A percentile compares a stretch with the other conserved stretches of the same genome.
Evolutionary conservation across 1,140 invertebrate species (phyloP).

Genomic region (Lanistes nyassanus): DNA sequence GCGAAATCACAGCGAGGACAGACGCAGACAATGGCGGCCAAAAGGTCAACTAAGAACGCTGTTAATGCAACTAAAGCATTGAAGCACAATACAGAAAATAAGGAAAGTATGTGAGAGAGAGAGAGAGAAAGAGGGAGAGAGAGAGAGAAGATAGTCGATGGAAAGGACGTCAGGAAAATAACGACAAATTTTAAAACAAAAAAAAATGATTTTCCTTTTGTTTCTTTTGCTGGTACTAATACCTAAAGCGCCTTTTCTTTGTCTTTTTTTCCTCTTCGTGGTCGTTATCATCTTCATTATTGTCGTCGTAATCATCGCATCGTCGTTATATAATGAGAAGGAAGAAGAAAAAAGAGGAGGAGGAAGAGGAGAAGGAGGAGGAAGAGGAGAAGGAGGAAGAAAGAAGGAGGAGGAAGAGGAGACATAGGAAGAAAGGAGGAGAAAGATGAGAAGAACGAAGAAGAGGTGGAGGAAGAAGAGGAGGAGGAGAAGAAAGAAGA

Average conservation of each 20-base stretch:
- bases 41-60: no score
- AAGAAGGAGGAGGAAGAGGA: not conserved
- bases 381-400: not conserved
- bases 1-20: no score
- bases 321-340: not conserved
- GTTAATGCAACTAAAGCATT: no score
- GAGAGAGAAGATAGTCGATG: not conserved
- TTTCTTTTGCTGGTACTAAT: not conserved
- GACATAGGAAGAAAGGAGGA: not conserved
- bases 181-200: no score
- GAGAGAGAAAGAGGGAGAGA: slow-evolving; percentile 1
- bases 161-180: no score
- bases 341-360: not conserved
- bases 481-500: not conserved
- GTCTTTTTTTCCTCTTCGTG: not conserved
- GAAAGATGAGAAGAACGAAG: not conserved
- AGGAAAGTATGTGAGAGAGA: not conserved
- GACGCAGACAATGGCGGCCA: no score
- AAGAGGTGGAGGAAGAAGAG: not conserved
- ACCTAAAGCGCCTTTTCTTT: not conserved
- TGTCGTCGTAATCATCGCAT: not conserved
- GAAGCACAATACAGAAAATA: no score
- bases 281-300: not conserved
- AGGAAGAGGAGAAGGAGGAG: not conserved
- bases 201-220: not conserved